These are phyloP conservation scores for Pangasius larnaudii DNA, from an alignment of 2,797 vertebrate species.

Conservation along the genomic window DNA sequence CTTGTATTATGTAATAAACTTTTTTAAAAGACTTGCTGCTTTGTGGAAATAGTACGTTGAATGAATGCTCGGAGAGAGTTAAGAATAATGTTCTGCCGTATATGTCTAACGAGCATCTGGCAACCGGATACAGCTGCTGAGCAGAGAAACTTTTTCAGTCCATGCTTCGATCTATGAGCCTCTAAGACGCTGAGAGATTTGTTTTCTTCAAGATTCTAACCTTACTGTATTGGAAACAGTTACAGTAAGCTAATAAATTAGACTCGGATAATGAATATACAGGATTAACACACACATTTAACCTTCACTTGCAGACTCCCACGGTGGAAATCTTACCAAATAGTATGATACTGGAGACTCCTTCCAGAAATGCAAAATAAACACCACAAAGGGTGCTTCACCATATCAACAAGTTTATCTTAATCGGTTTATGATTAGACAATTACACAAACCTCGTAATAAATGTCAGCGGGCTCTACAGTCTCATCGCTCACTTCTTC, in stretches of 20 bases:
- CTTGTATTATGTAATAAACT: neutral
- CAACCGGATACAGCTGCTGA: neutral
- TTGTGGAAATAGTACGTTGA: neutral
- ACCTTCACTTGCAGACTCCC: neutral
- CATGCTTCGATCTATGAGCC: neutral
- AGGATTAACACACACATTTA: neutral
- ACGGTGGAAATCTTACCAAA: neutral
- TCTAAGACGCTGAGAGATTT: neutral
- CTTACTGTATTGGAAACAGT: neutral
- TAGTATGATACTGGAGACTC: neutral
- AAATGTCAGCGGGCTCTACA: conserved; percentile 78
- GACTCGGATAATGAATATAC: neutral
- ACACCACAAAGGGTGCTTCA: neutral
- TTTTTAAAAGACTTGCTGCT: neutral
- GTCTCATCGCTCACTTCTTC: conserved; percentile 72
- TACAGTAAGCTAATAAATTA: neutral
- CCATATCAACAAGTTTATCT: neutral
- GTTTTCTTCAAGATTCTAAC: neutral
- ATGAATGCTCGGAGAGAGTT: neutral
- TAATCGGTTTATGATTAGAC: neutral
- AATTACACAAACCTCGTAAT: conserved; percentile 83
- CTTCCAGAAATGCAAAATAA: no score
- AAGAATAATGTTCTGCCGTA: neutral
- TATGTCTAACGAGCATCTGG: neutral
- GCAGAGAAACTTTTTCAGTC: neutral